Evolutionary conservation across 2,113 vertebrate species (phyloP).

Genomic region (Ascaphus truei): DNA sequence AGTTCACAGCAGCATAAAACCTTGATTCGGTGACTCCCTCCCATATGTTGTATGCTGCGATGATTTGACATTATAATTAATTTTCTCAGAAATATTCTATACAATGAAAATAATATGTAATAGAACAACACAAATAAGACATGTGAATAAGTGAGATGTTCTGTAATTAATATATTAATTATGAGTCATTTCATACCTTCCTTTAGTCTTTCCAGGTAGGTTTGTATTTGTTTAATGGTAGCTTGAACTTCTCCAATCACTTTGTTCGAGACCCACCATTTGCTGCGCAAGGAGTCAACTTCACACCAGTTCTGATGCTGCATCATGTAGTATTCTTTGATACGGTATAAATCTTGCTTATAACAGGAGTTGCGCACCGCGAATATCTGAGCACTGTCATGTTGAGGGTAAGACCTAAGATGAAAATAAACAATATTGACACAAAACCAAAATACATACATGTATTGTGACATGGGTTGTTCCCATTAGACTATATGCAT

Average conservation of each 20-base stretch:
- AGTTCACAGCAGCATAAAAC: too few relatives aligned
- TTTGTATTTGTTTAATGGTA: conserved; percentile 68
- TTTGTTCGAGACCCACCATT: conserved; percentile 83
- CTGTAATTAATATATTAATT: too few relatives aligned
- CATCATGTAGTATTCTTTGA: conserved; percentile 66
- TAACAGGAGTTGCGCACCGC: conserved; percentile 69
- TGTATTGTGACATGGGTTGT: too few relatives aligned
- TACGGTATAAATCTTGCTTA: conserved; percentile 58
- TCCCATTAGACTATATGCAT: too few relatives aligned
- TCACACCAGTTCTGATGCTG: conserved; percentile 83
- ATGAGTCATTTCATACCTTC: conserved; percentile 66
- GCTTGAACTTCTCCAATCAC: conserved; percentile 62
- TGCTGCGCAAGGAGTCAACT: conserved; percentile 73
- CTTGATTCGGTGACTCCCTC: too few relatives aligned
- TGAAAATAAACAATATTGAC: conserved; percentile 33
- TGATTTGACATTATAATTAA: too few relatives aligned
- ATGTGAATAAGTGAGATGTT: too few relatives aligned
- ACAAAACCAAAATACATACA: too few relatives aligned
- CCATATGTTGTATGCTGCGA: too few relatives aligned
- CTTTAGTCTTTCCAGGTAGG: conserved; percentile 72
- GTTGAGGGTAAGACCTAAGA: conserved; percentile 59
- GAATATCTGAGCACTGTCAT: conserved; percentile 76
- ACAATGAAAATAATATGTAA: too few relatives aligned
- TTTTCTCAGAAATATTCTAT: too few relatives aligned
- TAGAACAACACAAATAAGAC: too few relatives aligned